Evolutionary conservation across 2,888 invertebrate genomes (phyloP).

Genomic region (Sarcophaga rosellei): DNA sequence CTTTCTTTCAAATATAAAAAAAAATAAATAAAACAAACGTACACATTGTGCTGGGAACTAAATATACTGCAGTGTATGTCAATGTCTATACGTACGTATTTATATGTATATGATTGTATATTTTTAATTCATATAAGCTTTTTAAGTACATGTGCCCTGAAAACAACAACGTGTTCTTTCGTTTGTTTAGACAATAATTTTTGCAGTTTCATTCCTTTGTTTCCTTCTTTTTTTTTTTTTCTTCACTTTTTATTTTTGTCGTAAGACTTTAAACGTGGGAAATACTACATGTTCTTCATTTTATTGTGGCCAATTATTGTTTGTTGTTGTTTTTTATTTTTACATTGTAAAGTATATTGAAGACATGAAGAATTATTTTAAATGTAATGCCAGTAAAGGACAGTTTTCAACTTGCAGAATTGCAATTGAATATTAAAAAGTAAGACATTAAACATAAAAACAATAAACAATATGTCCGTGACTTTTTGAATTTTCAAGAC

Average conservation of each 20-base stretch:
- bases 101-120: not conserved
- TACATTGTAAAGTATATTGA: not conserved
- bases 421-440: no score
- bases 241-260: not conserved
- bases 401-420: no score
- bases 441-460: no score
- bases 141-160: not conserved
- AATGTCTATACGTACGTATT: not conserved
- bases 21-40: not conserved
- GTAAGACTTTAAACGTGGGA: not conserved
- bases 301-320: no score
- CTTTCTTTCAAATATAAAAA: not conserved
- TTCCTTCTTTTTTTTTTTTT: not conserved
- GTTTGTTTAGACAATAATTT: not conserved
- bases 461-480: no score
- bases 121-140: not conserved
- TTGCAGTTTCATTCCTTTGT: not conserved
- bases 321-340: not conserved
- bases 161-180: not conserved
- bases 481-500: no score
- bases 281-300: no score
- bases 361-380: no score
- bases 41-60: not conserved
- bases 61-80: not conserved
- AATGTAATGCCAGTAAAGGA: no score